Percentiles rank a stretch among this genome's conserved stretches.
phyloP scores from a whole-genome alignment of 2,888 invertebrate genomes.

The Thereva nobilitata region DNA sequence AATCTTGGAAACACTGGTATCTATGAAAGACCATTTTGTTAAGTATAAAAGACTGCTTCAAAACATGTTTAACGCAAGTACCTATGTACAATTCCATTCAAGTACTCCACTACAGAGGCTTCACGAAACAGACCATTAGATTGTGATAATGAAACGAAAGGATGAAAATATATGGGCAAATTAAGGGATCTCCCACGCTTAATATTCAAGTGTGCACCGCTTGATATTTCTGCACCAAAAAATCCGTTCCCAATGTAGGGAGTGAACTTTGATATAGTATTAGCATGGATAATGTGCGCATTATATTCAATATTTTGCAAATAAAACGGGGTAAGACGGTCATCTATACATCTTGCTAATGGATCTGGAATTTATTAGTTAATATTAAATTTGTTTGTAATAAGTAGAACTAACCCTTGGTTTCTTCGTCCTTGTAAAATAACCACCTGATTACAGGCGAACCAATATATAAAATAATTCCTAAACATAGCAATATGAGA shows the following conservation, averaged over 20 bases:
- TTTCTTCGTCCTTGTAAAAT: constrained; percentile 60
- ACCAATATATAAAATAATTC: constrained; percentile 67
- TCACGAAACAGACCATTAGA: constrained; percentile 65
- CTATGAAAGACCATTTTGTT: constrained; percentile 48
- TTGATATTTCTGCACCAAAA: constrained; percentile 67
- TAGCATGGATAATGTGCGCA: constrained; percentile 66
- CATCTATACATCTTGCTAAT: constrained; percentile 68
- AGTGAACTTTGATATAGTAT: constrained; percentile 65
- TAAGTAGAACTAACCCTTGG: constrained; percentile 49
- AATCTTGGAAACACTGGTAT: constrained; percentile 69
- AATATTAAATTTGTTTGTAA: not conserved
- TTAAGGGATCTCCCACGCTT: constrained; percentile 70
- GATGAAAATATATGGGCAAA: constrained; percentile 69
- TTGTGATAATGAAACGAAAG: constrained; percentile 63
- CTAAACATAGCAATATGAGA: constrained; percentile 59
- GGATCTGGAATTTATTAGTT: constrained; percentile 49
- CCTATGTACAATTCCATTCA: constrained; percentile 66
- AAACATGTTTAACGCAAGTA: constrained; percentile 34
- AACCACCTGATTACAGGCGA: constrained; percentile 68
- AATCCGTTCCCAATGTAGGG: constrained; percentile 79
- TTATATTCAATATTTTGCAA: constrained; percentile 68
- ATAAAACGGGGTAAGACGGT: constrained; percentile 66
- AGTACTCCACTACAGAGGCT: constrained; percentile 71
- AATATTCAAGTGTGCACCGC: constrained; percentile 69
- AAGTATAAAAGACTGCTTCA: not conserved